phyloP scores from a whole-genome alignment of 2,113 vertebrate genomes.

The Orycteropus afer region DNA sequence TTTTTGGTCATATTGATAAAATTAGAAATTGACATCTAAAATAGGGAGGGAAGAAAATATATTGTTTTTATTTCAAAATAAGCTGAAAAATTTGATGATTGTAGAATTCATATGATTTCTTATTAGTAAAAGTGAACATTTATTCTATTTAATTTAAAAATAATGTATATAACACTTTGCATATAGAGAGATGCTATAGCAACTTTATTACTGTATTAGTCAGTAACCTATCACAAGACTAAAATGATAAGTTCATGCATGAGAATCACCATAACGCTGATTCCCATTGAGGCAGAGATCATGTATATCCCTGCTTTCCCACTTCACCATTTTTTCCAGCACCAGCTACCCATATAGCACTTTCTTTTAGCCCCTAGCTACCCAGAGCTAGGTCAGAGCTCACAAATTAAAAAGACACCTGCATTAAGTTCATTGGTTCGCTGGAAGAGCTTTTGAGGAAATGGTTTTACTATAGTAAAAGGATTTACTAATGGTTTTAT shows the following conservation, averaged over 20 bases:
- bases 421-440: background rate
- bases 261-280: background rate
- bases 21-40: slow-evolving; percentile 73
- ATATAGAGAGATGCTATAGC: slow-evolving; percentile 35
- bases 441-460: background rate
- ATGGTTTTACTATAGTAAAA: background rate
- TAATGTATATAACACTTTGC: slow-evolving; percentile 22
- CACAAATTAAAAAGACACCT: background rate
- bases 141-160: slow-evolving; percentile 51
- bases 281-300: background rate
- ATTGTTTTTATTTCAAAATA: slow-evolving; percentile 63
- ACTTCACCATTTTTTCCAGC: background rate
- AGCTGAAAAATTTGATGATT: slow-evolving; percentile 38
- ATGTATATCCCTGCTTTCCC: background rate
- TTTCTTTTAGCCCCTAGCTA: too few relatives aligned
- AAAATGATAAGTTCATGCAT: background rate
- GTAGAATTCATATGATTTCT: slow-evolving; percentile 8
- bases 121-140: slow-evolving; percentile 47
- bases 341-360: background rate
- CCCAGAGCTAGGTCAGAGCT: background rate
- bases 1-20: slow-evolving; percentile 68
- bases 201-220: slow-evolving; percentile 37
- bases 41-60: slow-evolving; percentile 51
- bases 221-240: background rate
- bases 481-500: background rate